Conservation (phyloP, 2,797 vertebrate species). For the Micromesistius poutassou region DNA sequence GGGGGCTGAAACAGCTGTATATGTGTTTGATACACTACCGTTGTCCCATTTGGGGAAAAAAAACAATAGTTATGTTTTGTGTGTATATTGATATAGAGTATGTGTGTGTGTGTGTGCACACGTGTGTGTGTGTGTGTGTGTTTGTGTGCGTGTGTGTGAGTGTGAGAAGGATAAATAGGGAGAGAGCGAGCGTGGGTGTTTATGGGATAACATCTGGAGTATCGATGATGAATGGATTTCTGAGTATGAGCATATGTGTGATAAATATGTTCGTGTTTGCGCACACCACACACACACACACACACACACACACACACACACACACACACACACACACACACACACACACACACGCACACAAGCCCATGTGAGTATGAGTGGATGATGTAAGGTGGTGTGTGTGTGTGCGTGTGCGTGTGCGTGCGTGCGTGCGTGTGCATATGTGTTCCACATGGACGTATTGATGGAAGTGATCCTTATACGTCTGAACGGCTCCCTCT, state of each 20-base stretch:
- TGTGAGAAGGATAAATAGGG: not conserved
- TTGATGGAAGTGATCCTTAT: not conserved
- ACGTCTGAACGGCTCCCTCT: not conserved
- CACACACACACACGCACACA: not conserved
- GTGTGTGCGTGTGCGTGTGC: no score
- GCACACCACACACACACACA: no score
- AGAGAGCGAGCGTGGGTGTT: not conserved
- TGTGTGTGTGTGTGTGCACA: not conserved
- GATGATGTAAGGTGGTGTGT: not conserved
- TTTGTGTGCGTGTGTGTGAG: no score
- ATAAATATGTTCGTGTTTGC: not conserved
- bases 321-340: no score
- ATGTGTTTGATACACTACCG: not conserved
- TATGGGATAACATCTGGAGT: slow-evolving; percentile 1
- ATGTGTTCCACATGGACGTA: not conserved
- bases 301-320: no score
- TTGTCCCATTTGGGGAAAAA: not conserved
- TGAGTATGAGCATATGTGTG: slow-evolving; percentile 1
- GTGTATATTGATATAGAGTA: not conserved
- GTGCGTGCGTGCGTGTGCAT: not conserved
- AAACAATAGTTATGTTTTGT: not conserved
- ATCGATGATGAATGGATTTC: not conserved
- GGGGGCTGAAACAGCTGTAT: not conserved
- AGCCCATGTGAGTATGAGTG: not conserved
- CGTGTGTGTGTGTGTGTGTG: no score